phyloP scores from a whole-genome alignment of 2,797 vertebrate species.

The Schizothorax lantsangensis region DNA sequence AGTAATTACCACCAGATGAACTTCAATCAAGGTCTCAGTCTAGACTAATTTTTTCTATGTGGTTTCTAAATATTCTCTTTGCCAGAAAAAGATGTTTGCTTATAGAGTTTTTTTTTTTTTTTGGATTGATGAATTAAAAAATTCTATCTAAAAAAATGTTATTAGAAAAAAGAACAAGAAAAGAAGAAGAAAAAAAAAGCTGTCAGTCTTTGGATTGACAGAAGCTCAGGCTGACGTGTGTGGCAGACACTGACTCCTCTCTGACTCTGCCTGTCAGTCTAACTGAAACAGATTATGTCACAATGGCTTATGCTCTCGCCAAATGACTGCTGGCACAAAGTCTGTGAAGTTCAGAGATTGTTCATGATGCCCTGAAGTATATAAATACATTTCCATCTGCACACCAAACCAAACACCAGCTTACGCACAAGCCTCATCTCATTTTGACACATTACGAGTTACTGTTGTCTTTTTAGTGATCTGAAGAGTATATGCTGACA shows the following conservation, averaged over 20 bases:
- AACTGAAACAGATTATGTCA: slow-evolving; percentile 47
- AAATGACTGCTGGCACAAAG: slow-evolving; percentile 35
- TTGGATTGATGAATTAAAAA: neutral
- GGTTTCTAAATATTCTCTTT: neutral
- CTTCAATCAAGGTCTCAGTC: neutral
- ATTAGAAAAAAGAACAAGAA: neutral
- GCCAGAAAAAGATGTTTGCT: neutral
- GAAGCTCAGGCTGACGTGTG: slow-evolving; percentile 34
- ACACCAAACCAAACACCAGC: neutral
- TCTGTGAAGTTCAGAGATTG: slow-evolving; percentile 31
- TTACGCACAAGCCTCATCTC: neutral
- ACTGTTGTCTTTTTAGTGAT: slow-evolving; percentile 16
- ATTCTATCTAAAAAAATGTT: neutral
- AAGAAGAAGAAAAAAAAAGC: neutral
- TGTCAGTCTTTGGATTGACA: slow-evolving; percentile 21
- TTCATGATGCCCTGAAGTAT: slow-evolving; percentile 19
- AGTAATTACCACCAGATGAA: slow-evolving; percentile 24
- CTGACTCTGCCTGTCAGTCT: slow-evolving; percentile 35
- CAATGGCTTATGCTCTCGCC: slow-evolving; percentile 39
- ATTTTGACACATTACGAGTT: neutral
- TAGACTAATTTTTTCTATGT: neutral
- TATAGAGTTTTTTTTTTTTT: neutral
- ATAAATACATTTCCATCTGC: slow-evolving; percentile 35
- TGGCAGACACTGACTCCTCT: slow-evolving; percentile 16
- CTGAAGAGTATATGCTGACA: slow-evolving; percentile 4